Base-by-base conservation (phyloP, 1,140 invertebrate species). In the Drosophila simulans region DNA sequence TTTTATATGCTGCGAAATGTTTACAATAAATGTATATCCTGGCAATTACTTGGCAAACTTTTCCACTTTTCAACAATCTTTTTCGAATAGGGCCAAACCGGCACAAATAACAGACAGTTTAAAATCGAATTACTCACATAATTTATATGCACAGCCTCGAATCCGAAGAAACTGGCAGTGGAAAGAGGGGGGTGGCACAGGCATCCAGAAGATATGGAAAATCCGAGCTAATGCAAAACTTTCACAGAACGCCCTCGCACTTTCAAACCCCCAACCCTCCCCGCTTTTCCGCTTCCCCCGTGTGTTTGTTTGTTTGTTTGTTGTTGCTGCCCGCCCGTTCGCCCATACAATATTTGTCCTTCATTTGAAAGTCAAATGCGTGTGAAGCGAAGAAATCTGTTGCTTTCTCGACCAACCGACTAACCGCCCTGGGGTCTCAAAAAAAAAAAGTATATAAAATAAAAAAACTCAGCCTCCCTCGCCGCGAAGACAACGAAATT, bases 321-420 rank as follows among this genome's bases (percentile, higher is more conserved):
- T 52, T 80, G 56, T 71, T 83, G 75, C 62, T 81, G 66, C 54
- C 71, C 71, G 80, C 58, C 69, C 46, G 60, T 71, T 80, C 73
- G 63, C 51, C 77, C 68, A 55, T 80, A 77, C 79, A 88, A 88
- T 89, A 89, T 89, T 89, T 89, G 84, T 89, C 84, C 84, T 89
- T 89, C 84, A 89, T 89, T 89, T 89, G 84, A 89, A 89, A 89
- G 84, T 89, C 84, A 89, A 89, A 89, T 89, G 85, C 80, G 85
- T 89, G 85, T 80, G 84, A 84, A 73, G 77, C 84, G 59, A 77
- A 90, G 80, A 89, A 89, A 89, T 89, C 85, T 89, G 84, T 88
- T 88, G 83, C 83, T 64, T 60, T 59, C 59, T 63, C 60, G 39
- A 54, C 78, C 27, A 48, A 56, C 39, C 15, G 59, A 72, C 59